Evolutionary conservation across 2,113 vertebrate species (phyloP), one percentile per base, ranked within the genome.

Genomic region (Cyanistes caeruleus): DNA sequence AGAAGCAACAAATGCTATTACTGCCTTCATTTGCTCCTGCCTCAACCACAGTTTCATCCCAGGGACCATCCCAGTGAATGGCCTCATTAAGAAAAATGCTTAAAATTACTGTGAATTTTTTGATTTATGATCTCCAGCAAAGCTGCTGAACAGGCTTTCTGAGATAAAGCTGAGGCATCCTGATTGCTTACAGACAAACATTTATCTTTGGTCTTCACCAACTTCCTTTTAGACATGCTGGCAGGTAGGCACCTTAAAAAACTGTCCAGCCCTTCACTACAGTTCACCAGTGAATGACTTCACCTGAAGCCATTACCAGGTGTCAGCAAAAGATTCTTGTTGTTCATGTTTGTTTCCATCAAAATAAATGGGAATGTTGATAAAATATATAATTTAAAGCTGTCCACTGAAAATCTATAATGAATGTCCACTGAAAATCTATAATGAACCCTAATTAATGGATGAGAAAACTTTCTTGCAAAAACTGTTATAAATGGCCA

Each of bases 71-170:
- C 18, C 73, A 68, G 72, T 15, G 52, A 85, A 52, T 44, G 35
- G 64, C 55, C 81, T 88, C 33, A 15, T 64, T 39, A 7, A 33
- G 70, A 81, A 86, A 84, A 85, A 33, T 48, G n/a, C 67, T 83
- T 49, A 49, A 82, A 83, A 83, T 64, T 55, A 56, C 39, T 91
- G 64, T 46, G 41, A 85, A 43, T 80, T 74, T 89, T 95, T 92
- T 90, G 78, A 82, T 94, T 96, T 97, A 76, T 69, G 86, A 67
- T 83, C 58, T 69, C 59, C 69, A 72, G 11, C 68, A 72, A 91
- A 94, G 82, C 79, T 90, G 76, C 84, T 75, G 44, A 56, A 86
- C 84, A 85, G 59, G 62, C 75, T 93, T 87, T 87, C 46, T 2
- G 15, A 68, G 67, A 43, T 77, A 52, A 75, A 87, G 28, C 52